Evolutionary conservation across 2,797 vertebrate species (phyloP).

Genomic region (Carduelis carduelis): DNA sequence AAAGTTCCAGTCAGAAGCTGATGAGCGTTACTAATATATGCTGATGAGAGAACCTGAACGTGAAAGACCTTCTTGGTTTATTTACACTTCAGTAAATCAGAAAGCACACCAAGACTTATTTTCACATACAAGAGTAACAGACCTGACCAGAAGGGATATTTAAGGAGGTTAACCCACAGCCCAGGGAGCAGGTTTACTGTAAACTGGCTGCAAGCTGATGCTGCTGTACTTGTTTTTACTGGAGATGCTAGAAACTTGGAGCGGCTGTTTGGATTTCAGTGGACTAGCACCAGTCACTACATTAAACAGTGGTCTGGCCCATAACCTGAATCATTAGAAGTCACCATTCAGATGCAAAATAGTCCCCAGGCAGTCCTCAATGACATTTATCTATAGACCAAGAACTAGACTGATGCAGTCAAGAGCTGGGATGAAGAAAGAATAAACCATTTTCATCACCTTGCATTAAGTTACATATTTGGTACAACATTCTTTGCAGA

Average conservation of each 20-base stretch:
- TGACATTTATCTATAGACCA: neutral
- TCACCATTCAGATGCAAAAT: neutral
- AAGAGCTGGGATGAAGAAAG: neutral
- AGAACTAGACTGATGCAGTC: neutral
- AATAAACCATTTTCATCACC: neutral
- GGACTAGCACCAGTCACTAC: neutral
- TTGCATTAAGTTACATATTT: neutral
- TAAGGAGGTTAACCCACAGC: neutral
- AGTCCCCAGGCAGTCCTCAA: neutral
- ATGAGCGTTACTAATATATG: constrained; percentile 52
- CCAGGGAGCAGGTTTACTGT: neutral
- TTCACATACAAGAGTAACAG: neutral
- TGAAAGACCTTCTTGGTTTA: constrained; percentile 15
- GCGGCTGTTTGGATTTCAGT: neutral
- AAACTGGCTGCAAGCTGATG: neutral
- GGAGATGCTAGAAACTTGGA: neutral
- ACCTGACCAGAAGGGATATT: neutral
- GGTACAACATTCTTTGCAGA: neutral
- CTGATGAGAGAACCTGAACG: neutral
- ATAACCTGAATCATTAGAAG: neutral
- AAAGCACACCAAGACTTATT: constrained; percentile 3
- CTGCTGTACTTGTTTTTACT: neutral
- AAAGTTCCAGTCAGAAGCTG: constrained; percentile 37
- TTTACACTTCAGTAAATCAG: constrained; percentile 25
- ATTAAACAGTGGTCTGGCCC: neutral